Percentiles rank a stretch among this genome's conserved stretches.
These are phyloP conservation scores for Chrysogorgia sp. DNA, from an alignment of 92 coral and sea anemone genomes.

Conservation along the genomic window DNA sequence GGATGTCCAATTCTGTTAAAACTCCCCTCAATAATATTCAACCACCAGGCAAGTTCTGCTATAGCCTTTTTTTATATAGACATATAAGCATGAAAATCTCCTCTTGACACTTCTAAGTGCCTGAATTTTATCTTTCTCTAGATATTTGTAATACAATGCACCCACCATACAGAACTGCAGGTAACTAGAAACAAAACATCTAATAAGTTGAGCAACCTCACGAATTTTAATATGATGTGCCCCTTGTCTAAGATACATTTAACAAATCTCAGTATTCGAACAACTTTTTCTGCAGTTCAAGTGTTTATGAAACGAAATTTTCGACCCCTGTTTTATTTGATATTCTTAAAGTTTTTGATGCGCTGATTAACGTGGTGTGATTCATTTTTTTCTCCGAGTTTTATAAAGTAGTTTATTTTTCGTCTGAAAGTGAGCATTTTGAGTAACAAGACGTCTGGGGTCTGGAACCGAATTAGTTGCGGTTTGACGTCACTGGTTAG, in stretches of 20 bases:
- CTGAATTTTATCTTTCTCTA: constrained; percentile 58
- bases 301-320: constrained; percentile 45
- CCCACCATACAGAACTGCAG: constrained; percentile 63
- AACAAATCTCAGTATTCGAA: too few relatives aligned
- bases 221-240: not conserved
- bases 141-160: constrained; percentile 55
- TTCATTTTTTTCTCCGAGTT: too few relatives aligned
- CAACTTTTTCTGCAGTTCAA: constrained; percentile 45
- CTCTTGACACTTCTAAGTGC: constrained; percentile 54
- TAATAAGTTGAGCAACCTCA: constrained; percentile 50
- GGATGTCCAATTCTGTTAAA: too few relatives aligned
- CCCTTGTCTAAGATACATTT: not conserved
- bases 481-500: too few relatives aligned
- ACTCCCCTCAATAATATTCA: too few relatives aligned
- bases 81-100: constrained; percentile 47
- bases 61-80: constrained; percentile 23
- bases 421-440: too few relatives aligned
- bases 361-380: too few relatives aligned
- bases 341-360: too few relatives aligned
- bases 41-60: constrained; percentile 29
- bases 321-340: too few relatives aligned
- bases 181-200: constrained; percentile 64
- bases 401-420: too few relatives aligned
- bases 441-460: too few relatives aligned
- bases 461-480: too few relatives aligned